Conservation (phyloP, 2,888 invertebrate genomes). For the Lycia hirtaria region DNA sequence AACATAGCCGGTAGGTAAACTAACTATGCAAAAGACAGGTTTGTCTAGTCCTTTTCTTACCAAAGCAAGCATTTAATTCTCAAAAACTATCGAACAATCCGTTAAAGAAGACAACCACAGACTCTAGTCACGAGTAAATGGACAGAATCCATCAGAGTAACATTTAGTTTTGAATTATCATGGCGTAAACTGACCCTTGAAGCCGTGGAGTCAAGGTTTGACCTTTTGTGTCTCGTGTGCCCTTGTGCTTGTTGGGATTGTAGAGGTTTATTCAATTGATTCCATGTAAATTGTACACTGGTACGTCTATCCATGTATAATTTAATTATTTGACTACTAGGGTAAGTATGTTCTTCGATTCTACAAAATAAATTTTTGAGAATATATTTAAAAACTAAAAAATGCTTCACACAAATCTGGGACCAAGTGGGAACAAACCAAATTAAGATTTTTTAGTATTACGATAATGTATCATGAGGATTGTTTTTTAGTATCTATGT, state of each 20-base stretch:
- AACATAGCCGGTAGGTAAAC: no score
- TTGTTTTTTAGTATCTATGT: no score
- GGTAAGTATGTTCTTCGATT: no score
- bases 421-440: no score
- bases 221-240: slow-evolving; percentile 43
- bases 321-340: no score
- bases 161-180: slow-evolving; percentile 45
- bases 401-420: no score
- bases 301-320: not conserved
- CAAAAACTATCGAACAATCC: not conserved
- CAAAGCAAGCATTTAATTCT: not conserved
- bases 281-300: slow-evolving; percentile 21
- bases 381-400: no score
- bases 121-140: slow-evolving; percentile 44
- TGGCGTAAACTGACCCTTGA: slow-evolving; percentile 41
- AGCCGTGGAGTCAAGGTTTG: slow-evolving; percentile 45
- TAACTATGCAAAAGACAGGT: not conserved
- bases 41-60: not conserved
- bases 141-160: slow-evolving; percentile 49
- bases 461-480: no score
- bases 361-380: no score
- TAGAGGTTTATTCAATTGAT: slow-evolving; percentile 14
- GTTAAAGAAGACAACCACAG: not conserved
- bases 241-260: slow-evolving; percentile 28
- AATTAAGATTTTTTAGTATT: no score